Percentiles rank a stretch among this genome's conserved stretches.
These are phyloP conservation scores for Hystrix brachyura DNA, from an alignment of 2,113 vertebrate species.

Conservation along the genomic window DNA sequence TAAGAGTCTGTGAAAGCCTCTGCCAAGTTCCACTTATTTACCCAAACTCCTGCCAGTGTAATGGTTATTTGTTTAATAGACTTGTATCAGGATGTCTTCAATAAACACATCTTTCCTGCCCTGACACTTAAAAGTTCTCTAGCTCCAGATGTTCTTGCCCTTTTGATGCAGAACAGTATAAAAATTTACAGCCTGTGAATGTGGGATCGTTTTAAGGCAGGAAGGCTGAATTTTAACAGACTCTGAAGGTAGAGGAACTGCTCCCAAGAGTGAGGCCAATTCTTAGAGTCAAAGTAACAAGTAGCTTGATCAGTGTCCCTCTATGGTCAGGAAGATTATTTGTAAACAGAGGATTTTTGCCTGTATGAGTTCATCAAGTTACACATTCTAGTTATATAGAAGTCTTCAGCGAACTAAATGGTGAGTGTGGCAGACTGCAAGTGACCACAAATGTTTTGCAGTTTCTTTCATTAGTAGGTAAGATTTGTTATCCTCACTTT, in stretches of 20 bases:
- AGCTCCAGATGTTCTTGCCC: background rate
- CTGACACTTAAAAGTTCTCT: background rate
- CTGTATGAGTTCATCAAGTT: constrained; percentile 24
- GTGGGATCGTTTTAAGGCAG: background rate
- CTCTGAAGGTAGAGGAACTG: background rate
- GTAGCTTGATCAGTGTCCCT: background rate
- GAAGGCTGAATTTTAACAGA: background rate
- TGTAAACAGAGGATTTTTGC: background rate
- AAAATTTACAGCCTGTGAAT: background rate
- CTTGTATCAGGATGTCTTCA: background rate
- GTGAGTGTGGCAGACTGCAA: background rate
- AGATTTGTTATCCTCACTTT: constrained; percentile 2
- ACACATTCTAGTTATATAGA: background rate
- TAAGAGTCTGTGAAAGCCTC: background rate
- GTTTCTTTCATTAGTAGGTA: background rate
- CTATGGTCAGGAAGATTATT: background rate
- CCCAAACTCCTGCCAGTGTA: background rate
- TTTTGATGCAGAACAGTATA: background rate
- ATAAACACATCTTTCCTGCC: background rate
- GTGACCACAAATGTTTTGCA: background rate
- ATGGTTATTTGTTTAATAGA: background rate
- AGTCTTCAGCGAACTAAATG: constrained; percentile 13
- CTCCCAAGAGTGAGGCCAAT: background rate
- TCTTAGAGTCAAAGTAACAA: background rate
- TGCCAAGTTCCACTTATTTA: background rate